These are phyloP conservation scores for Empis livida DNA, from an alignment of 2,888 invertebrate species.

Conservation along the genomic window DNA sequence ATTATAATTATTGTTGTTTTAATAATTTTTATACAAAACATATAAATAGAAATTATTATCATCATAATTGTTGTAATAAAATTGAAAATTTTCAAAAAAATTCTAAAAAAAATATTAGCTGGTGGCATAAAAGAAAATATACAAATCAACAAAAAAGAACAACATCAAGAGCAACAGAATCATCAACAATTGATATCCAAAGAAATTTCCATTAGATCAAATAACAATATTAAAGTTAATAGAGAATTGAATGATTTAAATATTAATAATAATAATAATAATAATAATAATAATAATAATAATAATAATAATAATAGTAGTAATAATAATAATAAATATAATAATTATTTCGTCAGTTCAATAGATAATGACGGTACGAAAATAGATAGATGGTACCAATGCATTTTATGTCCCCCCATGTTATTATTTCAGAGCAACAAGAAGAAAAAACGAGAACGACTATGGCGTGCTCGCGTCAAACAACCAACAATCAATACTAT, in stretches of 20 bases:
- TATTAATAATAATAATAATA: constrained; percentile 2
- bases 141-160: constrained; percentile 6
- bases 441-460: constrained; percentile 28
- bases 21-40: too few relatives aligned
- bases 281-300: constrained; percentile 7
- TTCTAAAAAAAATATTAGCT: constrained; percentile 10
- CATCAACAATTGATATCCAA: too few relatives aligned
- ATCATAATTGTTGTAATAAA: constrained; percentile 6
- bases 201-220: not conserved
- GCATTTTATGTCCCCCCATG: constrained; percentile 37
- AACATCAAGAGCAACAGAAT: constrained; percentile 1
- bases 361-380: constrained; percentile 35
- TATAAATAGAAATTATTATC: not conserved
- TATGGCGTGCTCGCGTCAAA: constrained; percentile 36
- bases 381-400: constrained; percentile 38
- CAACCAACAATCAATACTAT: constrained; percentile 21
- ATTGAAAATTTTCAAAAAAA: constrained; percentile 11
- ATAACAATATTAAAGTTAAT: constrained; percentile 4
- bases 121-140: constrained; percentile 11
- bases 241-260: not conserved
- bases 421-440: constrained; percentile 31
- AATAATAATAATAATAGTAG: constrained; percentile 11
- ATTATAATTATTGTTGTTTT: too few relatives aligned
- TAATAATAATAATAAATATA: constrained; percentile 11
- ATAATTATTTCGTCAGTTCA: constrained; percentile 22